A percentile compares a stretch with the other conserved stretches of the same genome.
Evolutionary conservation across 2,888 invertebrate genomes (phyloP).

Genomic region (Rotaria macrura): DNA sequence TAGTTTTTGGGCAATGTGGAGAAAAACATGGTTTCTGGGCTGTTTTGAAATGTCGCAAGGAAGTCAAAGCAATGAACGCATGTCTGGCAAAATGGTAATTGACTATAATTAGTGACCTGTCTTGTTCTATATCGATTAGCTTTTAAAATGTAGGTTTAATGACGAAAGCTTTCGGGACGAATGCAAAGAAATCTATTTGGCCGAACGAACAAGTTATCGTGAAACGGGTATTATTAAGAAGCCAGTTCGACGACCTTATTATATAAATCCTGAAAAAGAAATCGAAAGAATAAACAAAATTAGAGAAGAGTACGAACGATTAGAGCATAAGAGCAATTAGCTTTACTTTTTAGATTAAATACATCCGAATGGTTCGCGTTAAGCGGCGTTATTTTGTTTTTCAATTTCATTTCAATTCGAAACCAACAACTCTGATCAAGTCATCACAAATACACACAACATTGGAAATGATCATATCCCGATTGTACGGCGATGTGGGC

Average conservation of each 20-base stretch:
- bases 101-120: neutral
- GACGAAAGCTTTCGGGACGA: conserved; percentile 32
- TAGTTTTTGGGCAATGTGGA: conserved; percentile 30
- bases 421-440: neutral
- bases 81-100: conserved; percentile 26
- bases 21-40: conserved; percentile 26
- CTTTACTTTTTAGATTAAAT: too few species aligned
- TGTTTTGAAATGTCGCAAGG: conserved; percentile 26
- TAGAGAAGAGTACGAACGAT: neutral
- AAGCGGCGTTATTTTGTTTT: conserved; percentile 13
- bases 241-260: neutral
- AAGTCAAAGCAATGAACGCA: conserved; percentile 26
- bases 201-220: conserved; percentile 23
- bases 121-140: neutral
- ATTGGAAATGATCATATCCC: neutral
- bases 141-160: neutral
- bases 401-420: neutral
- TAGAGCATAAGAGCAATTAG: neutral
- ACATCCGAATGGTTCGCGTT: neutral
- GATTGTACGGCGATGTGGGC: conserved; percentile 6
- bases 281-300: neutral
- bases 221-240: conserved; percentile 24
- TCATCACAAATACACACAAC: neutral
- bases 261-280: conserved; percentile 5
- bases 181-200: conserved; percentile 29